Conservation (phyloP, 1,140 invertebrate species). For the Drosophila ohnishii region DNA sequence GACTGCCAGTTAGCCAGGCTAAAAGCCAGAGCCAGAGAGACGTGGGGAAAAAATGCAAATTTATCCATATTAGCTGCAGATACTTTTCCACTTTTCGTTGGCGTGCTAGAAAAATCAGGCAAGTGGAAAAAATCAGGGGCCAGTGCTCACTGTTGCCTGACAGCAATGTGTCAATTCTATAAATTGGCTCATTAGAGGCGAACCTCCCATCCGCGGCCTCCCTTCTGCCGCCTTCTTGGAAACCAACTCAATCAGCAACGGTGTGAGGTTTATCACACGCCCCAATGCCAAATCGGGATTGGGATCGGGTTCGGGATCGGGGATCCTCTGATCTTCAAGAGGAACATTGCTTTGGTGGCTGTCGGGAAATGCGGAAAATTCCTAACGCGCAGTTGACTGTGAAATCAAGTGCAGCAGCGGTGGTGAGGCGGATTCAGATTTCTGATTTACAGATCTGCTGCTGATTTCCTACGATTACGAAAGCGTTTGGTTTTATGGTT, state of each 20-base stretch:
- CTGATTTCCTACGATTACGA: slow-evolving; percentile 75
- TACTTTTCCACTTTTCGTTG: slow-evolving; percentile 54
- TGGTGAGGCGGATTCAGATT: slow-evolving; percentile 35
- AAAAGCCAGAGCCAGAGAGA: slow-evolving; percentile 2
- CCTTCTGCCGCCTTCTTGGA: background rate
- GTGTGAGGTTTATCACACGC: slow-evolving; percentile 77
- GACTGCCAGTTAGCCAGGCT: background rate
- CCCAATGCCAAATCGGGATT: slow-evolving; percentile 63
- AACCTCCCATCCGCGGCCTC: slow-evolving; percentile 12
- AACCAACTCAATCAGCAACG: slow-evolving; percentile 55
- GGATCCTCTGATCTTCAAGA: slow-evolving; percentile 27
- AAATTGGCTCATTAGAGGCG: slow-evolving; percentile 76
- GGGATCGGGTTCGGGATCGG: background rate
- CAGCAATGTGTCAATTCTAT: slow-evolving; percentile 80
- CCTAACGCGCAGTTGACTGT: slow-evolving; percentile 64
- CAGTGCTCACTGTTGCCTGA: slow-evolving; percentile 69
- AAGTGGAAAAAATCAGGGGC: slow-evolving; percentile 57
- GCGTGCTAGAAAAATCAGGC: slow-evolving; percentile 71
- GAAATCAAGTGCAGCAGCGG: slow-evolving; percentile 68
- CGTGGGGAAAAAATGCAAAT: slow-evolving; percentile 25
- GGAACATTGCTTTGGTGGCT: slow-evolving; percentile 44
- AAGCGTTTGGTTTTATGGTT: slow-evolving; percentile 65
- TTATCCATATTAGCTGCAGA: slow-evolving; percentile 45
- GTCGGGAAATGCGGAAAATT: slow-evolving; percentile 44
- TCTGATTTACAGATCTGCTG: slow-evolving; percentile 39